A percentile compares a stretch with the other conserved stretches of the same genome.
Evolutionary conservation across 2,797 vertebrate genomes (phyloP).

Genomic region (Lutra lutra): DNA sequence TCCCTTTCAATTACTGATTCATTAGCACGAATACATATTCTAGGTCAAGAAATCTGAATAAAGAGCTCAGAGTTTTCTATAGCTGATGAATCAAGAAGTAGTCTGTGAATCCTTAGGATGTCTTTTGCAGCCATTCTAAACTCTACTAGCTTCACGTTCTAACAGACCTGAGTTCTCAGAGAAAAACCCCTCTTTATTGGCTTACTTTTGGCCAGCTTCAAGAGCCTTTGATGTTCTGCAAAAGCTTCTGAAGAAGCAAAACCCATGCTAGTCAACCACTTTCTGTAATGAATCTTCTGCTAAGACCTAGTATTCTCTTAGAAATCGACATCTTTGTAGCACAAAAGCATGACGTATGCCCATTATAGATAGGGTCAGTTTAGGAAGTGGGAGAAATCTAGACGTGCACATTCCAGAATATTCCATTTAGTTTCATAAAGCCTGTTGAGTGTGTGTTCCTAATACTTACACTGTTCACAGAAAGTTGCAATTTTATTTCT

Average conservation of each 20-base stretch:
- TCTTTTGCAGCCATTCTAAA: not conserved
- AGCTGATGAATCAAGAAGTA: not conserved
- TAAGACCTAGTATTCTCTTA: not conserved
- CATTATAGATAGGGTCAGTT: not conserved
- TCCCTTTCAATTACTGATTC: not conserved
- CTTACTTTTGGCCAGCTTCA: not conserved
- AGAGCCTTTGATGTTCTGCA: not conserved
- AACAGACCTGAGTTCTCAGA: not conserved
- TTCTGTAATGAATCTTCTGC: not conserved
- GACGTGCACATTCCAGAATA: not conserved
- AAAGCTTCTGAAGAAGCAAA: not conserved
- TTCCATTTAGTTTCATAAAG: not conserved
- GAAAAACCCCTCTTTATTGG: not conserved
- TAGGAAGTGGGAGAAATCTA: not conserved
- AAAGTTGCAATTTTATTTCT: conserved; percentile 5
- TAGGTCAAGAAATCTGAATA: not conserved
- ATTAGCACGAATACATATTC: not conserved
- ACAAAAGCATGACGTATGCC: not conserved
- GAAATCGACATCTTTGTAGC: not conserved
- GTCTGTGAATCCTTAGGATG: not conserved
- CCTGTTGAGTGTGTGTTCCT: not conserved
- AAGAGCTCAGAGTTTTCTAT: not conserved
- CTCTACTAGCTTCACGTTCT: not conserved
- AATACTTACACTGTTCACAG: not conserved
- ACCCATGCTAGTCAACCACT: not conserved